Base-by-base conservation (phyloP, 2,888 invertebrate genomes). In the Orgyia antiqua region DNA sequence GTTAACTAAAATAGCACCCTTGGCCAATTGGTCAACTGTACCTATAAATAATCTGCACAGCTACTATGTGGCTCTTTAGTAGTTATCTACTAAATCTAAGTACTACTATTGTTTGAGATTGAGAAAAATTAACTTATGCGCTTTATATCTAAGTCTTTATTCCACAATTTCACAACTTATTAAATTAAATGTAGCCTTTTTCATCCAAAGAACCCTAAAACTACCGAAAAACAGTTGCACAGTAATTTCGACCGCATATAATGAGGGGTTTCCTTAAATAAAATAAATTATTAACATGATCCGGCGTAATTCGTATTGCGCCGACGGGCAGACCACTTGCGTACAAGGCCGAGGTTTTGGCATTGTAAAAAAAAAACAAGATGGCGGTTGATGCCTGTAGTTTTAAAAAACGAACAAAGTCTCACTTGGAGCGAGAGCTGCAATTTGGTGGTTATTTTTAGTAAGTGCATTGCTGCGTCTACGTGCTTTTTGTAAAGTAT, bases 241-340 rank as follows among this genome's bases (percentile, higher is more conserved):
- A 17, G 4, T 47, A 42, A 45, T 51, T 38, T 39, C 39, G 48
- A 69, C 74, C 74, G 18, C 74, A 69, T 73, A 68, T 59, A 54
- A 68, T 59, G 52, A 60, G 53, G 26, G 49, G 38, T 38, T 50
- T 36, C 42, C 46, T 33, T 41, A 36, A 41, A 39, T 36, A 42
- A 57, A 42, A 39, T 37, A 42, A 57, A 60, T 57, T 49, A 53
- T 58, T 42, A 47, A 60, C 56, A n/a, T 37, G 45, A 53, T 49
- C 38, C 32, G 38, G 29, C 37, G 51, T 52, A 58, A 63, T 64
- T 58, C 48, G 43, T 44, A 39, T 54, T 39, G 66, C 68, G 66
- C 69, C 63, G 39, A 52, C 43, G 63, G 48, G 45, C 48, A 45
- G 47, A 51, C 57, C 76, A 74, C 68, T 78, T 78, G 77, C 64